Conservation (phyloP, 2,888 invertebrate species). For the Nemoura dubitans region DNA sequence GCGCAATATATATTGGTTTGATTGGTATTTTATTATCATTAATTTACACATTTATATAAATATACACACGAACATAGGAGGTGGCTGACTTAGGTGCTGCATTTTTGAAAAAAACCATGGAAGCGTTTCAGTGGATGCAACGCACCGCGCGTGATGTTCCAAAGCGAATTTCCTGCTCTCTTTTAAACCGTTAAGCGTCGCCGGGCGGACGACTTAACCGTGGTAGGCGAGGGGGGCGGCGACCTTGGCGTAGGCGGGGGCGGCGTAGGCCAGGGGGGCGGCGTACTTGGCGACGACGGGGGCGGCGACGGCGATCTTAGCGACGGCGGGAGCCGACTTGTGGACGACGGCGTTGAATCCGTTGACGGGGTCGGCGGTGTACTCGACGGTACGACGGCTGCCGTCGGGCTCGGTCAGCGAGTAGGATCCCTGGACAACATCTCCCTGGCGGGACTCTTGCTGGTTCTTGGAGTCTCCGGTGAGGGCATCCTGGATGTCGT, state of each 20-base stretch:
- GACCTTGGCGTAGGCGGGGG: constrained; percentile 46
- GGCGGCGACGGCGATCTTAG: constrained; percentile 41
- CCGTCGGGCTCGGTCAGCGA: constrained; percentile 42
- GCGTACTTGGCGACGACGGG: constrained; percentile 42
- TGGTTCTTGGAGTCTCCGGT: constrained; percentile 43
- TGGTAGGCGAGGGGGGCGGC: constrained; percentile 45
- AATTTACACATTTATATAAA: constrained; percentile 1
- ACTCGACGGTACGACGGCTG: constrained; percentile 41
- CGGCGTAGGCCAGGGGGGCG: constrained; percentile 45
- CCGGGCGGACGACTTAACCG: constrained; percentile 15
- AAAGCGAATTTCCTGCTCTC: not conserved
- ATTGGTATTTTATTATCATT: constrained; percentile 30
- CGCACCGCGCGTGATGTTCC: not conserved
- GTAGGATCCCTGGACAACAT: constrained; percentile 42
- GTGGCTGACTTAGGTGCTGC: constrained; percentile 25
- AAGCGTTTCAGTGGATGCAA: not conserved
- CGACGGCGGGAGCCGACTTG: constrained; percentile 45
- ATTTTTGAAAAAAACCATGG: not conserved
- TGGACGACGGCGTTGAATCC: constrained; percentile 45
- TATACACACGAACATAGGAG: constrained; percentile 10
- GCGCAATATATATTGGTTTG: not conserved
- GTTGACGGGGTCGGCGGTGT: constrained; percentile 44
- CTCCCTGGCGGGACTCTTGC: constrained; percentile 41
- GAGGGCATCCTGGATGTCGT: constrained; percentile 39
- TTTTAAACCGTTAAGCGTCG: not conserved